Evolutionary conservation across 30 jellyfish, hydroid and myxozoan genomes (phyloP), one percentile per base, ranked within the genome.

Genomic region (Phacellophora camtschatica): DNA sequence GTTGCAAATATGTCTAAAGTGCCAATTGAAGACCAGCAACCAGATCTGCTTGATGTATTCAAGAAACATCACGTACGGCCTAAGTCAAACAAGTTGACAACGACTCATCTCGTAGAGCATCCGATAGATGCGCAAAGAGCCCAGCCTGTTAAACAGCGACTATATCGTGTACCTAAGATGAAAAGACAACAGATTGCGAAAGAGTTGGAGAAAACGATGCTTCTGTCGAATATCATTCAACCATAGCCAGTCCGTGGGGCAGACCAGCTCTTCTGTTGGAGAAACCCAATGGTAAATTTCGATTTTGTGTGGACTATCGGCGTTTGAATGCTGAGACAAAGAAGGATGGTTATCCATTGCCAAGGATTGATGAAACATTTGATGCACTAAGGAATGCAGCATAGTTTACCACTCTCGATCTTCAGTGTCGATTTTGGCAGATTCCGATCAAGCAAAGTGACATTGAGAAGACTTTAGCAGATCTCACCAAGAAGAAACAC

Each of bases 201-300:
- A 30, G 88, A 86, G 64, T 83, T 86, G 18, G 49, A 67, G 34
- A 57, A 66, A 65, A n/a, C n/a, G n/a, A 77, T 77, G 96, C 83
- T 76, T 6, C 53, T 55, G 25, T 48, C 86, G 24, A 70, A 66
- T 19, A 30, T 86, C 69, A 86, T 86, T 18, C 39, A 43, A 77
- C 92, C 88, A 0, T 76, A 12, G 20, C 74, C 22, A 86, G 93
- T 77, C 96, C 84, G 22, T 86, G 92, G 94, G 6, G 67, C 30
- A 19, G 74, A 36, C 96, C 94, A 51, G 69, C 70, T 55, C 84
- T 86, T 4, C 59, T 77, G 23, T 66, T 88, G 58, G 25, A 37
- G 36, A 88, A 81, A 63, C 87, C 73, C 34, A 56, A 81, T 28
- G 96, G 95, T 19, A 51, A 42, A 56, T 24, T 22, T 22, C 67